Conservation (phyloP, 2,888 invertebrate species). For the Epinotia nisella region DNA sequence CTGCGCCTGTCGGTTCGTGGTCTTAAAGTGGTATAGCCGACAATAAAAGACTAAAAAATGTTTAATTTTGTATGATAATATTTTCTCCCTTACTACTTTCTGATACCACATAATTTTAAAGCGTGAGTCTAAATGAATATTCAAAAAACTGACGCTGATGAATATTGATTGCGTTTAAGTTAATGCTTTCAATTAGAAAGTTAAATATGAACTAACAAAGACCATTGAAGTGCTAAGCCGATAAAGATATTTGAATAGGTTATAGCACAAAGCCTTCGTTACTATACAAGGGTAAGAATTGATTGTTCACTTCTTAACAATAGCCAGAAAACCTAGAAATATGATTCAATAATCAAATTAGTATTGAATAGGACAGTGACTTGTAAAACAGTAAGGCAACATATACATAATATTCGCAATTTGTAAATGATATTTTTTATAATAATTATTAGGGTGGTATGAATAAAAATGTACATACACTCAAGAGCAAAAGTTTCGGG, state of each 20-base stretch:
- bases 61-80: too few relatives aligned
- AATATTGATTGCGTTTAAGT: conserved; percentile 12
- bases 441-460: too few relatives aligned
- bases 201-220: neutral
- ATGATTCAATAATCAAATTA: conserved; percentile 1
- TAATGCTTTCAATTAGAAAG: conserved; percentile 6
- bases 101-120: too few relatives aligned
- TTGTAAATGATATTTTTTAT: too few relatives aligned
- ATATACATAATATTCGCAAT: too few relatives aligned
- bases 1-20: too few relatives aligned
- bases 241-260: conserved; percentile 16
- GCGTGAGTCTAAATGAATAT: neutral
- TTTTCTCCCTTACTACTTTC: too few relatives aligned
- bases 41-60: too few relatives aligned
- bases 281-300: neutral
- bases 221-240: conserved; percentile 12
- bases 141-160: neutral
- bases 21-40: too few relatives aligned
- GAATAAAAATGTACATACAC: too few relatives aligned
- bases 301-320: conserved; percentile 10
- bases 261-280: conserved; percentile 16
- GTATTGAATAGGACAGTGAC: neutral
- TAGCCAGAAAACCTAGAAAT: conserved; percentile 13
- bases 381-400: neutral
- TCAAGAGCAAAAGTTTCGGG: too few relatives aligned